These are phyloP conservation scores for Poecilus cupreus DNA, from an alignment of 2,888 invertebrate genomes.

Conservation along the genomic window DNA sequence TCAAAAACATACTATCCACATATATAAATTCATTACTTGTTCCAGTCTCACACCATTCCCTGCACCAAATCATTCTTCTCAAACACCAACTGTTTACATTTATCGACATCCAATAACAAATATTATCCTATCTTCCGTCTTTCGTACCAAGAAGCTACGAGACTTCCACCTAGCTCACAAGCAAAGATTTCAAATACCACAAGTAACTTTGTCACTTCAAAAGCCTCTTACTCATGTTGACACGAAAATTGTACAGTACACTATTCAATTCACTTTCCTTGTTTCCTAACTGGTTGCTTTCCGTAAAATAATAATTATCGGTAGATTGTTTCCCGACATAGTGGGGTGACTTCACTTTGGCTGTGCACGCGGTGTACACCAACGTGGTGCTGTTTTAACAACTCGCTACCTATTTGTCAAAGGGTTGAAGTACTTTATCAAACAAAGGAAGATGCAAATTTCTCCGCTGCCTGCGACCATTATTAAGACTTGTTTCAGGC, in stretches of 20 bases:
- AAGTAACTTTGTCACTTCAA: constrained; percentile 3
- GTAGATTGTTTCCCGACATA: not conserved
- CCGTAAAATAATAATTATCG: constrained; percentile 29
- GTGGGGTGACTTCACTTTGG: not conserved
- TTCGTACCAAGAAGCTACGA: no score
- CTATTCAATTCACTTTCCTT: constrained; percentile 8
- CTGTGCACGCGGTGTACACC: not conserved
- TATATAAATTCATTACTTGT: no score
- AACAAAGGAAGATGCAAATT: constrained; percentile 38
- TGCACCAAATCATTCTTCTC: no score
- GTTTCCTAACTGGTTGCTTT: no score
- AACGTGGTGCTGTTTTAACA: not conserved
- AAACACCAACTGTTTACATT: no score
- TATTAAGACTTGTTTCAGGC: not conserved
- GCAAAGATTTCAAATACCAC: no score
- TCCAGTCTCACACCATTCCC: no score
- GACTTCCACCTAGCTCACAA: no score
- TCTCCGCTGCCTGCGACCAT: not conserved
- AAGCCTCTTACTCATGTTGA: not conserved
- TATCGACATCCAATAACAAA: no score
- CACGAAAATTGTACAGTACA: constrained; percentile 5
- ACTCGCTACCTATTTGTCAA: constrained; percentile 29
- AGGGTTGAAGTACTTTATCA: constrained; percentile 17
- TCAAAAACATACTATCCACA: no score
- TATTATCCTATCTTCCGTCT: no score